A percentile compares a stretch with the other conserved stretches of the same genome.
These are phyloP conservation scores for Luffia ferchaultella DNA, from an alignment of 2,888 invertebrate species.

Conservation along the genomic window DNA sequence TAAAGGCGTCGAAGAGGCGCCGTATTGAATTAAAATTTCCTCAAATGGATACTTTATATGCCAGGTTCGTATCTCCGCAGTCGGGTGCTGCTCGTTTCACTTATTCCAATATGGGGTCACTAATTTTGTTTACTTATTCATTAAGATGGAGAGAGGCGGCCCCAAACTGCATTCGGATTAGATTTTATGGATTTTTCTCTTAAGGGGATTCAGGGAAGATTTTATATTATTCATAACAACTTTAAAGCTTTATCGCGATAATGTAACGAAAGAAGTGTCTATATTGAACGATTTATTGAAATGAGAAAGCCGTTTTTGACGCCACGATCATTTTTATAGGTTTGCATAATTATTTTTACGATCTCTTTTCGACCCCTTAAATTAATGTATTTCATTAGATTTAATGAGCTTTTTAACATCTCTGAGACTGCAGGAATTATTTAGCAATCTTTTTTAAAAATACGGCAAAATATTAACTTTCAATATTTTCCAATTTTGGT, in stretches of 20 bases:
- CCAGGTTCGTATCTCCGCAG: conserved; percentile 38
- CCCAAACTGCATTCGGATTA: conserved; percentile 42
- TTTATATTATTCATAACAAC: not conserved
- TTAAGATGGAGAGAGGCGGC: conserved; percentile 52
- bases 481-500: no score
- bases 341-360: not conserved
- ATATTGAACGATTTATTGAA: not conserved
- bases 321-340: not conserved
- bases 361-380: not conserved
- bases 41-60: conserved; percentile 50
- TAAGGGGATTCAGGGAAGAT: not conserved
- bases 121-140: conserved; percentile 63
- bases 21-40: conserved; percentile 33
- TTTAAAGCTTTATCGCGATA: not conserved
- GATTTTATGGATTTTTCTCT: conserved; percentile 30
- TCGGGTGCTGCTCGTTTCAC: conserved; percentile 35
- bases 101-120: conserved; percentile 55
- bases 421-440: not conserved
- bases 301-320: not conserved
- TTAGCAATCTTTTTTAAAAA: not conserved
- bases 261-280: not conserved
- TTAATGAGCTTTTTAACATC: no score
- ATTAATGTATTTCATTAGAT: not conserved
- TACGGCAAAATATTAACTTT: no score
- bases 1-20: not conserved